Percentiles rank a stretch among this genome's conserved stretches.
Evolutionary conservation across 2,797 vertebrate genomes (phyloP).

Genomic region (Eremophila alpestris): DNA sequence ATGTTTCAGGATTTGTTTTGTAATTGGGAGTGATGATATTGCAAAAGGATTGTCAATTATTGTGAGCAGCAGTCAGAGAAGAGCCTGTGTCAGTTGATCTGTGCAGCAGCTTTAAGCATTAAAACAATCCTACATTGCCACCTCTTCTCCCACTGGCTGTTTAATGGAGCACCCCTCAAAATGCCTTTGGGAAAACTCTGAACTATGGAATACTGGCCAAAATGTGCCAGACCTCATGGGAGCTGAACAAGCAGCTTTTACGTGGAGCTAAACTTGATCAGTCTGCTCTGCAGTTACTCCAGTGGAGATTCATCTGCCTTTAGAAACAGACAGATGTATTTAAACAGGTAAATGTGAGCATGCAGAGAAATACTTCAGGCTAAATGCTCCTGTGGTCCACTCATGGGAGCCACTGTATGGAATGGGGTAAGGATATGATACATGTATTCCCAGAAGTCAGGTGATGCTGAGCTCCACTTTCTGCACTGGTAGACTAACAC

Average conservation of each 20-base stretch:
- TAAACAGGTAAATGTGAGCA: neutral
- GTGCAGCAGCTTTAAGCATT: neutral
- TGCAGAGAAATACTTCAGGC: neutral
- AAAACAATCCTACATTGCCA: neutral
- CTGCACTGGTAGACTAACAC: neutral
- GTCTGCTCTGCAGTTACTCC: neutral
- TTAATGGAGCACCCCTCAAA: neutral
- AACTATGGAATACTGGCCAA: neutral
- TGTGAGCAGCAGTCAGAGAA: neutral
- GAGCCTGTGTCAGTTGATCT: neutral
- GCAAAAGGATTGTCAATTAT: neutral
- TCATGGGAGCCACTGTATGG: neutral
- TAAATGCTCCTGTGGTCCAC: neutral
- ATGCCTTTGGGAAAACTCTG: neutral
- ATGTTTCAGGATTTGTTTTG: conserved; percentile 16
- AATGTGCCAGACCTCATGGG: neutral
- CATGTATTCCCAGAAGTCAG: neutral
- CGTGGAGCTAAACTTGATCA: neutral
- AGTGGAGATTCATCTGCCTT: neutral
- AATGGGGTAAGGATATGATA: neutral
- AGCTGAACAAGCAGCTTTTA: neutral
- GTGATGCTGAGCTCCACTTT: neutral
- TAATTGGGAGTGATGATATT: neutral
- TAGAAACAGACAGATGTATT: neutral
- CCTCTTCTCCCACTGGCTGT: neutral